Evolutionary conservation across 2,888 invertebrate genomes (phyloP), one percentile per base, ranked within the genome.

Genomic region (Gastrophysa polygoni): DNA sequence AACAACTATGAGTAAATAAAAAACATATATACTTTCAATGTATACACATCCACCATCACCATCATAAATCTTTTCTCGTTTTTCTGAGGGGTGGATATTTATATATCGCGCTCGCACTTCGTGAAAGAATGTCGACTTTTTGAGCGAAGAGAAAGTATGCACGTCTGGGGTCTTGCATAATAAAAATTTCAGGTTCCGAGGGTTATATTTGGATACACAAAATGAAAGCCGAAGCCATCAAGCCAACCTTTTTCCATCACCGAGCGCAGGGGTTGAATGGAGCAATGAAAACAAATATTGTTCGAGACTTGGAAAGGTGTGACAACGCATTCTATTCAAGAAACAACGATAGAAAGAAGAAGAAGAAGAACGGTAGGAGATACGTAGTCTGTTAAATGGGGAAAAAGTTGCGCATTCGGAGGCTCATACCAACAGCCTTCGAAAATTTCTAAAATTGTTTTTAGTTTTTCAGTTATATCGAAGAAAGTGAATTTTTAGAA

Each of bases 111-210:
- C 44, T 51, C 5, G 2, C 4, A 44, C 44, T 60, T 57, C 68
- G 68, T 68, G 68, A 68, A 56, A 67, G 68, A 68, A 68, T 68
- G 68, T 60, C 32, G 64, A 63, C 57, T 60, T 24, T 38, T 38
- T 38, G 38, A 14, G 38, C 50, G 49, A 32, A 16, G 2, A 17
- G 32, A 48, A 16, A 38, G 34, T 16, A 29, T 55, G 51, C 47
- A 43, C 34, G 54, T 56, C 38, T 38, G 14, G 38, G 38, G 56
- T 46, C 57, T 61, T 65, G 43, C 50, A 43, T 43, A 68, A 67
- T 47, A 61, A 58, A 58, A 66, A 63, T 62, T 58, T 62, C 61
- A 50, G 56, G 59, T 63, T 61, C 65, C 20, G 44, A 54, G 63
- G 66, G 66, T 65, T 63, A 56, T 43, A 34, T 66, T 63, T 56